phyloP scores from a whole-genome alignment of 2,888 invertebrate genomes.

The Pelosia muscerda region DNA sequence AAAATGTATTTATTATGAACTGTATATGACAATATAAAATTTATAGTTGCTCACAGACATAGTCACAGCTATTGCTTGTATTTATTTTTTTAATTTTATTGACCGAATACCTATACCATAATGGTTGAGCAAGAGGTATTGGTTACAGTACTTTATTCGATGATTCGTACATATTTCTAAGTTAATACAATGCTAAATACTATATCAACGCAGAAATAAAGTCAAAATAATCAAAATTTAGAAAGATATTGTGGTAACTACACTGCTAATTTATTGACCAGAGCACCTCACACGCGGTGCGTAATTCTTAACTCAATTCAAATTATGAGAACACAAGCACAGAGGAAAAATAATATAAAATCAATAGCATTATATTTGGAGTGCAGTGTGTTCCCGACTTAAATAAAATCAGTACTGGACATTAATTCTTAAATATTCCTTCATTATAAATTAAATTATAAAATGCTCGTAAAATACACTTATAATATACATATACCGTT shows the following conservation, averaged over 20 bases:
- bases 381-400: conserved; percentile 70
- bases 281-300: conserved; percentile 57
- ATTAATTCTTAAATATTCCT: conserved; percentile 75
- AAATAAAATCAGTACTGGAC: conserved; percentile 81
- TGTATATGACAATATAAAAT: conserved; percentile 77
- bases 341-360: conserved; percentile 49
- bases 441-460: conserved; percentile 83
- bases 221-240: conserved; percentile 50
- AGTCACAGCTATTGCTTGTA: conserved; percentile 56
- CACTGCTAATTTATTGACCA: conserved; percentile 68
- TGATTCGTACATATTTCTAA: conserved; percentile 60
- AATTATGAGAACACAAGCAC: conserved; percentile 68
- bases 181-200: conserved; percentile 57
- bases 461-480: conserved; percentile 84
- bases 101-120: conserved; percentile 59
- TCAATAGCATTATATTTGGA: conserved; percentile 50
- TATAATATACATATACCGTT: conserved; percentile 76
- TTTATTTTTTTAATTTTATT: conserved; percentile 41
- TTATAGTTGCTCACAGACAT: conserved; percentile 66
- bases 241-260: conserved; percentile 70
- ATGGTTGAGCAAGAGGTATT: conserved; percentile 78
- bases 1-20: conserved; percentile 57
- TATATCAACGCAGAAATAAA: conserved; percentile 58
- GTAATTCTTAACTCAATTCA: conserved; percentile 59
- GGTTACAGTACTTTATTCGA: conserved; percentile 64